Evolutionary conservation across 2,113 vertebrate species (phyloP).

Genomic region (Epinephelus fuscoguttatus): DNA sequence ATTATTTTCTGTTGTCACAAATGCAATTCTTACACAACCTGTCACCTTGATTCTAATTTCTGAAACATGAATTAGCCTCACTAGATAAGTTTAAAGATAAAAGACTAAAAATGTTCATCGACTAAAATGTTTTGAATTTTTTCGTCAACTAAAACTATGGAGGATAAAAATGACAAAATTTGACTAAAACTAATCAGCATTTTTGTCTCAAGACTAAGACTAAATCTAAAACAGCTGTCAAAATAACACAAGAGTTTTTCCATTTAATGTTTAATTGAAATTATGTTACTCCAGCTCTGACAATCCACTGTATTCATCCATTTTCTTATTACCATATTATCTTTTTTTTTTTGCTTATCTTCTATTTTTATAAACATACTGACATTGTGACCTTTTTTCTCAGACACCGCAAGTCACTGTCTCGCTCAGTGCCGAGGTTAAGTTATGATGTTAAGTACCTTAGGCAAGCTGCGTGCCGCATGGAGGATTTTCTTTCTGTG

Average conservation of each 20-base stretch:
- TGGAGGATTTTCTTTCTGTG: slow-evolving; percentile 96
- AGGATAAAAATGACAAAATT: too few relatives aligned
- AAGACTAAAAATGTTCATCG: too few relatives aligned
- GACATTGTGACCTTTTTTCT: not conserved
- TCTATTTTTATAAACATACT: not conserved
- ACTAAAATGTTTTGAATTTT: too few relatives aligned
- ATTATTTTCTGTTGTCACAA: too few relatives aligned
- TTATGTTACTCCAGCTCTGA: not conserved
- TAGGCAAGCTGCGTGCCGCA: slow-evolving; percentile 92
- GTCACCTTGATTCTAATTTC: too few relatives aligned
- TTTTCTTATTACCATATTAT: not conserved
- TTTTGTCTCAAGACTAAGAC: too few relatives aligned
- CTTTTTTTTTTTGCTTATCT: slow-evolving; percentile 19
- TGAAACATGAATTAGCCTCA: too few relatives aligned
- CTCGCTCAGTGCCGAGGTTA: slow-evolving; percentile 15
- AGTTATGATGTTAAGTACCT: slow-evolving; percentile 83
- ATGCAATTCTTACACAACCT: too few relatives aligned
- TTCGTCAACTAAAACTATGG: too few relatives aligned
- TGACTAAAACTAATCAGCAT: too few relatives aligned
- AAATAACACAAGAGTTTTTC: not conserved
- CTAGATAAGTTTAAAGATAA: too few relatives aligned
- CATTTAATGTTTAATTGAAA: not conserved
- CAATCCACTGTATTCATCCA: not conserved
- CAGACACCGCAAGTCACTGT: slow-evolving; percentile 28
- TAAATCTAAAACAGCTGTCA: too few relatives aligned